phyloP scores from a whole-genome alignment of 2,888 invertebrate genomes.

The Sarcophaga subvicina region DNA sequence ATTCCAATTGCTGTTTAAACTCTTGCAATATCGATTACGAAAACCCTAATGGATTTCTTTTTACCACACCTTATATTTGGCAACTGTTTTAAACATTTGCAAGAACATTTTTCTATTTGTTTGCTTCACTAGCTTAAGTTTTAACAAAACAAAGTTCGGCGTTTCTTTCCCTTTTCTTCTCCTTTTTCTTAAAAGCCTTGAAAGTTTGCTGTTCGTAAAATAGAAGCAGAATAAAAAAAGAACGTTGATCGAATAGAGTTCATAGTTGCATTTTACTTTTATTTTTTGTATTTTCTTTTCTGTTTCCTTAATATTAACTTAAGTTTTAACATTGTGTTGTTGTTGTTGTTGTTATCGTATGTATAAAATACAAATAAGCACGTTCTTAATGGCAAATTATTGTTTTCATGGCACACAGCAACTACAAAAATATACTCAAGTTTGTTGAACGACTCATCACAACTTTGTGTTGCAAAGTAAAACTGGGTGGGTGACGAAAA shows the following conservation, averaged over 20 bases:
- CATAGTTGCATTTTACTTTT: conserved; percentile 2
- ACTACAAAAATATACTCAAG: background rate
- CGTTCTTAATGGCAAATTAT: conserved; percentile 31
- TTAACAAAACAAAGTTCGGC: conserved; percentile 31
- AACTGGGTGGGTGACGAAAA: background rate
- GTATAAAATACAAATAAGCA: conserved; percentile 14
- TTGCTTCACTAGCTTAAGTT: background rate
- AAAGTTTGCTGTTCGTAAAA: conserved; percentile 39
- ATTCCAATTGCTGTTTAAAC: too few species aligned
- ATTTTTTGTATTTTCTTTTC: conserved; percentile 5
- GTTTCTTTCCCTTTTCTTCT: background rate
- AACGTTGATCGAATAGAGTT: conserved; percentile 9
- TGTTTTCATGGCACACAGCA: background rate
- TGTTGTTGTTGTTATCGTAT: background rate
- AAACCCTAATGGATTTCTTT: too few species aligned
- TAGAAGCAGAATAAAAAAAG: background rate
- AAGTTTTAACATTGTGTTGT: background rate
- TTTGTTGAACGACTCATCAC: background rate
- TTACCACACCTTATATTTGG: too few species aligned
- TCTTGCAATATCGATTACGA: too few species aligned
- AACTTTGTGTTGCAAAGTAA: background rate
- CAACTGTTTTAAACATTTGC: too few species aligned
- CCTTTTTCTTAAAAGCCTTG: conserved; percentile 44
- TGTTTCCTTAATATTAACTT: conserved; percentile 11
- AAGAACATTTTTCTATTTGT: too few species aligned